Evolutionary conservation across 2,113 vertebrate species (phyloP).

Genomic region (Apistogramma diplotaenia): DNA sequence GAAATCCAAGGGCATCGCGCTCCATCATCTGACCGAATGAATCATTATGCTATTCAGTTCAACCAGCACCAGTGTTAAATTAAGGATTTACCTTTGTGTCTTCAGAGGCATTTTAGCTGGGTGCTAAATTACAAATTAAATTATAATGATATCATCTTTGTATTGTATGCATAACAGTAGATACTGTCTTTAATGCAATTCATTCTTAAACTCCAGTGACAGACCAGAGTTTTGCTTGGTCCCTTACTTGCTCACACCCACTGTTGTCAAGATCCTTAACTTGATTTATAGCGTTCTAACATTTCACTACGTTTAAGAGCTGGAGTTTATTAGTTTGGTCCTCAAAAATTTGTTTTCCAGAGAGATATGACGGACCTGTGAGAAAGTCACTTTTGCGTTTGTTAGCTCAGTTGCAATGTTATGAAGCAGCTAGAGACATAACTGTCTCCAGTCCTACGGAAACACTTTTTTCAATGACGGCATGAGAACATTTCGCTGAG

Average conservation of each 20-base stretch:
- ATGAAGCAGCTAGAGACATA: slow-evolving; percentile 21
- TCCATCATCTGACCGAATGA: neutral
- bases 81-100: neutral
- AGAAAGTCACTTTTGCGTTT: slow-evolving; percentile 41
- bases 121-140: neutral
- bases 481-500: slow-evolving; percentile 37
- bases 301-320: slow-evolving; percentile 54
- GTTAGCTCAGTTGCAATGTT: slow-evolving; percentile 36
- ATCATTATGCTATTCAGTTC: too few species aligned
- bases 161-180: neutral
- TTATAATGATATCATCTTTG: neutral
- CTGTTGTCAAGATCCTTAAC: slow-evolving; percentile 42
- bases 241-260: slow-evolving; percentile 43
- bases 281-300: slow-evolving; percentile 56
- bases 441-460: slow-evolving; percentile 17
- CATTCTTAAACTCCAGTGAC: slow-evolving; percentile 21
- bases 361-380: slow-evolving; percentile 34
- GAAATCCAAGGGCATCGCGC: neutral
- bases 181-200: slow-evolving; percentile 4
- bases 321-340: slow-evolving; percentile 55
- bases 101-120: neutral
- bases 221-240: slow-evolving; percentile 19
- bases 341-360: slow-evolving; percentile 37
- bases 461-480: slow-evolving; percentile 41
- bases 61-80: neutral